Percentiles rank a stretch among this genome's conserved stretches.
These are phyloP conservation scores for Apostichopus japonicus DNA, from an alignment of 35 echinoderm and acorn worm species.

Conservation along the genomic window DNA sequence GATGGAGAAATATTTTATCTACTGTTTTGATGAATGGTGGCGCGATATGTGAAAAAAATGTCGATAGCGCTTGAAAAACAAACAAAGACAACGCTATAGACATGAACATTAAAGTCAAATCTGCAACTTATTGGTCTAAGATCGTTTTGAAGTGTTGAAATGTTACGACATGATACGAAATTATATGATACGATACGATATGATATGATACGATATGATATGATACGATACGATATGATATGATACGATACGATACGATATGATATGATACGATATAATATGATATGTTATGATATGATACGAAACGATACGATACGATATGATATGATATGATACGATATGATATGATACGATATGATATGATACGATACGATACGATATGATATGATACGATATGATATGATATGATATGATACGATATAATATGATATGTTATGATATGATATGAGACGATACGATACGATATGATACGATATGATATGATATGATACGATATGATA, in stretches of 20 bases:
- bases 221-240: too few relatives aligned
- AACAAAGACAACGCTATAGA: too few relatives aligned
- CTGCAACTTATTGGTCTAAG: not conserved
- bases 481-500: not conserved
- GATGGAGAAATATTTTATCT: too few relatives aligned
- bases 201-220: not conserved
- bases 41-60: too few relatives aligned
- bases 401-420: not conserved
- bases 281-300: not conserved
- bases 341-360: not conserved
- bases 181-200: not conserved
- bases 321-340: not conserved
- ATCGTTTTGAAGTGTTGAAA: not conserved
- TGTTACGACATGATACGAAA: constrained; percentile 17
- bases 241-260: not conserved
- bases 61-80: too few relatives aligned
- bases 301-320: not conserved
- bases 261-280: not conserved
- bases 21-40: too few relatives aligned
- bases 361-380: constrained; percentile 3
- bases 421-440: constrained; percentile 4
- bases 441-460: not conserved
- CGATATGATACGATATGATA: not conserved
- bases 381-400: not conserved
- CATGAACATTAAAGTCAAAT: too few relatives aligned